Evolutionary conservation across 1,140 invertebrate genomes (phyloP), one percentile per base, ranked within the genome.

Genomic region (Cotesia chilonis): DNA sequence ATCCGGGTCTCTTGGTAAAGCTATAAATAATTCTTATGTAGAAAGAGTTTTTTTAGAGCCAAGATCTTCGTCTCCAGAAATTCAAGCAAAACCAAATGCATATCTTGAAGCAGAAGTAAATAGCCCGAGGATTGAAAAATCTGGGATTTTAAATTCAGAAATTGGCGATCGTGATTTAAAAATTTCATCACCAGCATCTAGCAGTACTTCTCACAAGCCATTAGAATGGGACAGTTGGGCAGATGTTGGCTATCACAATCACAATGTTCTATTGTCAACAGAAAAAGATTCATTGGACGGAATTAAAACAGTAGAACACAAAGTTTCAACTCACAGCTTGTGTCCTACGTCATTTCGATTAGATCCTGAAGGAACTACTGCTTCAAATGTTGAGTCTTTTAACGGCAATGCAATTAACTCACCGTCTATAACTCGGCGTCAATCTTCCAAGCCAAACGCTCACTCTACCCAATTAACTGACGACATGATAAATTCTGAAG

Each of bases 161-260:
- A n/a, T 37, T 7, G 14, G 10, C 59, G 70, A 67, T 4, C 54
- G 55, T 9, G 82, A 86, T 7, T 79, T 77, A 10, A 86, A 83
- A 67, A 17, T 78, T n/a, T 75, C 82, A 10, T 91, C 90, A 5
- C 91, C 90, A 10, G 89, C 89, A 41, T 91, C 91, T 64, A 92
- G 91, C 78, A 80, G 91, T 0, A 88, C 89, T 3, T 92, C 91
- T 2, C 88, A 90, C 75, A 86, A 90, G 5, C 91, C 90, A 73
- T 80, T 94, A 3, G 92, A 94, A 84, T 93, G 92, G 92, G 92
- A 93, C 79, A 93, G 91, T 72, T 89, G 92, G 61, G 92, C 92
- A 5, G 92, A 94, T 85, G 92, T 93, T 52, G 93, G 92, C 4
- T 94, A 94, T 83, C 87, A 80, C 28, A 90, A 91, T 80, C 87